Conservation (phyloP, 2,113 vertebrate species). For the Macrotis lagotis region DNA sequence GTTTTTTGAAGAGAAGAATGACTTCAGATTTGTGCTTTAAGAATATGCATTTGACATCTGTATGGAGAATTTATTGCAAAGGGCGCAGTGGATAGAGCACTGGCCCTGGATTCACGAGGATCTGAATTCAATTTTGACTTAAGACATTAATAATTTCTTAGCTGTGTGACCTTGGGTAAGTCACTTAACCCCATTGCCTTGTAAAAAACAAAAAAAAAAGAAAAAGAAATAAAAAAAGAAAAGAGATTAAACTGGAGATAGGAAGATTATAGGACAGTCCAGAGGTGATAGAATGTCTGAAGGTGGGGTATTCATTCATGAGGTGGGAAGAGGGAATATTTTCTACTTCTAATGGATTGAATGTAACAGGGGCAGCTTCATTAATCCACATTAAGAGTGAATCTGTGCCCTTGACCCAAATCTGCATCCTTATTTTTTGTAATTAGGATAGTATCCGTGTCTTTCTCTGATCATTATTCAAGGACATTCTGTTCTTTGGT, state of each 20-base stretch:
- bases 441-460: neutral
- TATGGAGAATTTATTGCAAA: neutral
- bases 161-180: too few relatives aligned
- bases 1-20: neutral
- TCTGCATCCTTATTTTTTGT: neutral
- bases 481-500: neutral
- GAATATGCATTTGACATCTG: neutral
- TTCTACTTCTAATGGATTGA: neutral
- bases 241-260: too few relatives aligned
- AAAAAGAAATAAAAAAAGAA: too few relatives aligned
- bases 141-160: too few relatives aligned
- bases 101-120: too few relatives aligned
- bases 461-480: neutral
- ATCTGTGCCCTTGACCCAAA: neutral
- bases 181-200: too few relatives aligned
- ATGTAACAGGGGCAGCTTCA: neutral
- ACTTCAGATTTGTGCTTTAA: neutral
- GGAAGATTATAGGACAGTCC: neutral
- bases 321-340: neutral
- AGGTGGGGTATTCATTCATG: neutral
- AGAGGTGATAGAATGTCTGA: neutral
- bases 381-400: neutral
- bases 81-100: too few relatives aligned
- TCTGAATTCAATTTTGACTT: too few relatives aligned
- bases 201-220: too few relatives aligned